Evolutionary conservation across 2,888 invertebrate genomes (phyloP), one percentile per base, ranked within the genome.

Genomic region (Trissolcus brochymenae): DNA sequence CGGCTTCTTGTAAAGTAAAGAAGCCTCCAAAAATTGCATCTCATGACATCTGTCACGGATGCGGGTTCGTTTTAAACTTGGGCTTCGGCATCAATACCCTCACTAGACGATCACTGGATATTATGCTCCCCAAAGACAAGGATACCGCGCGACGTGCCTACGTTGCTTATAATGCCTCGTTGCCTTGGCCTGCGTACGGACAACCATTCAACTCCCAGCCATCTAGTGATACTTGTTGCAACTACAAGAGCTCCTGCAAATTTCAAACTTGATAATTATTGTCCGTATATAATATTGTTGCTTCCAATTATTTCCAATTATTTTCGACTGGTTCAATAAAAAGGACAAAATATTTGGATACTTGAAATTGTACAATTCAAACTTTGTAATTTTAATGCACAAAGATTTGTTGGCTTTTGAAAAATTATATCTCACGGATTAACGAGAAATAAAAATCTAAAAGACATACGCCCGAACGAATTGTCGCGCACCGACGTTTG

Each of bases 51-150:
- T 89, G 87, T 88, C 87, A 89, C 90, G 92, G 93, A 92, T 92
- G 92, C 93, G 92, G 90, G 86, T 86, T 54, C 77, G 80, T 83
- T 83, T 87, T 88, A 89, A 84, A 86, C 90, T 87, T 90, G 91
- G 94, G 94, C 93, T 94, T 92, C 93, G 94, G 95, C 95, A 95
- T 91, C 91, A 94, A 93, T 94, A 93, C 91, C 91, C 95, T 95
- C 95, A 94, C 95, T 93, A 93, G 82, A 92, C 94, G 95, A 93
- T 95, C 95, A 94, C 92, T 92, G 95, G 91, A 93, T 93, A 94
- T 93, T 94, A 92, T 93, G 95, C 95, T 94, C 95, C 94, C 94
- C 94, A 90, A 82, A 94, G 94, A 95, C 95, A 94, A 95, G 94
- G 94, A 79, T 60, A 19, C 41, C 3, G 2, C 2, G 13, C 9